A percentile compares a stretch with the other conserved stretches of the same genome.
These are phyloP conservation scores for Scomber scombrus DNA, from an alignment of 2,113 vertebrate genomes.

Conservation along the genomic window DNA sequence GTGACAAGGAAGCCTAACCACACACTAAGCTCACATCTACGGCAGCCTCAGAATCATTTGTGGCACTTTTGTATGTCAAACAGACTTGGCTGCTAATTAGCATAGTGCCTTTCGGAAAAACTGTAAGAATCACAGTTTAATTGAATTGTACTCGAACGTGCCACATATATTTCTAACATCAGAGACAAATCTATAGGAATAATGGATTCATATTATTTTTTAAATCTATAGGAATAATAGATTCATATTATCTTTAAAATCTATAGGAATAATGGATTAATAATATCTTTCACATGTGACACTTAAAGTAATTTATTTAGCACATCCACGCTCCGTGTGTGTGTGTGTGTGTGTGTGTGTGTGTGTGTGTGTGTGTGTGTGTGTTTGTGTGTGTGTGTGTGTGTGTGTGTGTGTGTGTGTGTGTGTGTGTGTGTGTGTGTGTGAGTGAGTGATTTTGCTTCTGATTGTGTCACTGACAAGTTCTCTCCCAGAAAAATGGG, in stretches of 20 bases:
- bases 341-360: too few relatives aligned
- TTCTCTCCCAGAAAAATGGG: conserved; percentile 28
- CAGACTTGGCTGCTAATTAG: conserved; percentile 62
- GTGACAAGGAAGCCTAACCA: conserved; percentile 41
- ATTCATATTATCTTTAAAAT: too few relatives aligned
- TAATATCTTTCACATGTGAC: conserved; percentile 78
- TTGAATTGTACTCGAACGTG: conserved; percentile 80
- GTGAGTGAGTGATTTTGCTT: conserved; percentile 50
- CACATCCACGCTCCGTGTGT: neutral
- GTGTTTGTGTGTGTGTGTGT: too few relatives aligned
- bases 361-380: too few relatives aligned
- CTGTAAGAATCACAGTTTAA: conserved; percentile 75
- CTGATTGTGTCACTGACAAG: conserved; percentile 60
- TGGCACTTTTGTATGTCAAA: conserved; percentile 45
- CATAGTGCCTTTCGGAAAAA: conserved; percentile 58
- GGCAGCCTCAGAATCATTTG: conserved; percentile 39
- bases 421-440: too few relatives aligned
- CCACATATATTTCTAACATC: conserved; percentile 75
- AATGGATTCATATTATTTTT: conserved; percentile 85
- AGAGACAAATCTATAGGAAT: conserved; percentile 76
- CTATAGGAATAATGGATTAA: too few relatives aligned
- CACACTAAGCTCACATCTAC: conserved; percentile 34
- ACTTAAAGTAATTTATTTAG: conserved; percentile 73
- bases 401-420: too few relatives aligned
- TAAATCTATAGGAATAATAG: too few relatives aligned